Evolutionary conservation across 2,797 vertebrate genomes (phyloP), one percentile per base, ranked within the genome.

Genomic region (Todus mexicanus): DNA sequence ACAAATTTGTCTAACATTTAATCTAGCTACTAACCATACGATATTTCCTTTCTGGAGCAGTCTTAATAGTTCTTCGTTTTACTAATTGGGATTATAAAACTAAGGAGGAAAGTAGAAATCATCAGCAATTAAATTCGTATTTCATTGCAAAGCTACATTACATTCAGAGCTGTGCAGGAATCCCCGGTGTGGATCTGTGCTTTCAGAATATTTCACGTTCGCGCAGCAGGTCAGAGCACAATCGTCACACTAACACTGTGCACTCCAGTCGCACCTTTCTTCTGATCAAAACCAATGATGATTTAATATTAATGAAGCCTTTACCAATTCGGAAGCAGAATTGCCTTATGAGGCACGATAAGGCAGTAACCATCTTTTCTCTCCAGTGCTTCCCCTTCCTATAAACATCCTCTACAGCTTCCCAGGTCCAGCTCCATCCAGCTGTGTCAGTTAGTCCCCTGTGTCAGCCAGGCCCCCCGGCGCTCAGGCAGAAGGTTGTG

Each of bases 11-110:
- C 94, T 90, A 85, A 81, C 61, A 84, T 94, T 94, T 96, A 96
- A 97, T 96, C 96, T 94, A 93, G 92, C 94, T 89, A 94, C 87
- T 96, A 94, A 95, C 93, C 93, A 91, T 83, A 95, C 95, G 95
- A 86, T 91, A 94, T 68, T 83, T 85, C 84, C 73, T 93, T 96
- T 95, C 85, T 90, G 19, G 0, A 84, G 61, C 93, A 94, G 65
- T 94, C 89, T 94, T 78, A 79, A 91, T 95, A 94, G 66, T 75
- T 91, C 59, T 83, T 90, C 94, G 89, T 91, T 94, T 87, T 85
- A 60, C 91, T 95, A 95, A 95, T 96, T 96, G 89, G 38, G 37
- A 48, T 72, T 75, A 43, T 50, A 77, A 80, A 47, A 80, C 21
- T 22, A 60, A 81, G 27, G 25, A 48, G 88, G 47, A 80, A 78